Conservation (phyloP, 2,888 invertebrate species). For the Caenorhabditis plicata region DNA sequence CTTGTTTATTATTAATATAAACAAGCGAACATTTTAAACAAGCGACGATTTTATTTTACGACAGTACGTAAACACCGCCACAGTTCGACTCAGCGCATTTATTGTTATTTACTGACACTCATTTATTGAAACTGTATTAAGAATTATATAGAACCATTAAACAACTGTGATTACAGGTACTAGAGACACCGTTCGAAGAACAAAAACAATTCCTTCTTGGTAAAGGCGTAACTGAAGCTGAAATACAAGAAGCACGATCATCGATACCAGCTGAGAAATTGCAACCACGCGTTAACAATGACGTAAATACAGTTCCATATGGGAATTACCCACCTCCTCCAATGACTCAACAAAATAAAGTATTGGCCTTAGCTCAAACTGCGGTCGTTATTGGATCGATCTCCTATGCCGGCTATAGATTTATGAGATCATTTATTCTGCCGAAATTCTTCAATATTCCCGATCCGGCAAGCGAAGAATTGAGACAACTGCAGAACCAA, state of each 20-base stretch:
- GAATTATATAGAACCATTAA: no score
- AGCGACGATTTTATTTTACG: no score
- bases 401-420: constrained; percentile 57
- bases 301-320: not conserved
- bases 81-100: no score
- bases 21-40: no score
- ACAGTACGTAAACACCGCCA: no score
- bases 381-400: constrained; percentile 58
- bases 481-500: constrained; percentile 40
- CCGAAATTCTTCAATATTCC: constrained; percentile 62
- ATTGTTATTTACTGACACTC: no score
- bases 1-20: no score
- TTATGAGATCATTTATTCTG: constrained; percentile 57
- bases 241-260: constrained; percentile 48
- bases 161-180: constrained; percentile 33
- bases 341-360: constrained; percentile 14
- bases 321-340: not conserved
- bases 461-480: constrained; percentile 56
- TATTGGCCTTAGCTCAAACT: constrained; percentile 46
- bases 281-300: constrained; percentile 3
- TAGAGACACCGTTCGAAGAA: constrained; percentile 56
- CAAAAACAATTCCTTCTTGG: constrained; percentile 56
- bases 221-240: constrained; percentile 58
- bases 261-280: constrained; percentile 32
- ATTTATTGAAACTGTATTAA: no score